Evolutionary conservation across 1,140 invertebrate species (phyloP).

Genomic region (Caenorhabditis briggsae): DNA sequence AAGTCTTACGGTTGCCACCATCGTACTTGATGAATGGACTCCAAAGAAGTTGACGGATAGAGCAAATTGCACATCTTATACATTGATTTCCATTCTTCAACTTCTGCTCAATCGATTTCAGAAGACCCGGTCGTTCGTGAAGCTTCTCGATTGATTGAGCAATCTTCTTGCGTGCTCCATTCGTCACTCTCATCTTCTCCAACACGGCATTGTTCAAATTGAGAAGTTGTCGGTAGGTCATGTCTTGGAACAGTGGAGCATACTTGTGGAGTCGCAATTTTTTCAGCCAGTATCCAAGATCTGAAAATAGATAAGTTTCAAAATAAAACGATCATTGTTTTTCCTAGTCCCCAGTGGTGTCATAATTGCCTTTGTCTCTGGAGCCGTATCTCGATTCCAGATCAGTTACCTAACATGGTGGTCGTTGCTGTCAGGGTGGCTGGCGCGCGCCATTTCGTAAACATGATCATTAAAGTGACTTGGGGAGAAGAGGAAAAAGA

Average conservation of each 20-base stretch:
- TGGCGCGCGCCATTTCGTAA: slow-evolving; percentile 46
- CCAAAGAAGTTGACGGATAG: slow-evolving; percentile 3
- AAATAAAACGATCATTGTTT: neutral
- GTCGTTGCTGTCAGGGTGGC: slow-evolving; percentile 3
- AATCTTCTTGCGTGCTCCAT: slow-evolving; percentile 30
- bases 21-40: slow-evolving; percentile 46
- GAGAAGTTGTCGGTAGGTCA: slow-evolving; percentile 27
- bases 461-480: slow-evolving; percentile 52
- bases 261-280: slow-evolving; percentile 38
- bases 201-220: neutral
- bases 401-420: slow-evolving; percentile 49
- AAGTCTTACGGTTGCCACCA: slow-evolving; percentile 2
- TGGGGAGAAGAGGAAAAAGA: neutral
- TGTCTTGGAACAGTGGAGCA: slow-evolving; percentile 19
- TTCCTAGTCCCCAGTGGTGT: neutral
- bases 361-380: neutral
- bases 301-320: neutral
- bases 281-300: slow-evolving; percentile 48
- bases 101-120: neutral
- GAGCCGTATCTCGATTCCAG: slow-evolving; percentile 38
- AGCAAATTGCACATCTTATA: slow-evolving; percentile 31
- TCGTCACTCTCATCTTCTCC: slow-evolving; percentile 10
- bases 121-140: slow-evolving; percentile 20
- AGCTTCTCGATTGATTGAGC: slow-evolving; percentile 30
- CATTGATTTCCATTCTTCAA: slow-evolving; percentile 25